These are phyloP conservation scores for Nothoprocta perdicaria DNA, from an alignment of 2,113 vertebrate species.

Conservation along the genomic window DNA sequence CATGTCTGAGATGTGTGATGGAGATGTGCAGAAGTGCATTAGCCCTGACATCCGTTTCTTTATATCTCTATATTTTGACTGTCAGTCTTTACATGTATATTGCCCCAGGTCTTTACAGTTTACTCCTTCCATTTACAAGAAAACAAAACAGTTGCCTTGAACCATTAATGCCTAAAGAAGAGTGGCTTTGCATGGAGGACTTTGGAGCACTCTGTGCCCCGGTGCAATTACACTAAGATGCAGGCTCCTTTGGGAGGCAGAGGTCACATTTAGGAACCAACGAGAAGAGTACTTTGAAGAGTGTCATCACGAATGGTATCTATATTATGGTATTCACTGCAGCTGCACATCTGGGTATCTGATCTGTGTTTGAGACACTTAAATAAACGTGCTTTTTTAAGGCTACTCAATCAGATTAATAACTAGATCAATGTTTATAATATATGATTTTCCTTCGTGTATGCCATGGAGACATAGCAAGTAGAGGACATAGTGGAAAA, in stretches of 20 bases:
- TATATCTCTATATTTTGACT: slow-evolving; percentile 68
- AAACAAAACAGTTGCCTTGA: slow-evolving; percentile 32
- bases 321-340: neutral
- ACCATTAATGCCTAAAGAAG: neutral
- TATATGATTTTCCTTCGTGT: neutral
- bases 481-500: slow-evolving; percentile 18
- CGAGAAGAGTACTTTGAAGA: neutral
- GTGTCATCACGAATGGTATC: accelerated
- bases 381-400: slow-evolving; percentile 31
- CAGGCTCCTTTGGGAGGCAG: neutral
- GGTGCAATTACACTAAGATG: neutral
- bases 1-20: slow-evolving; percentile 47
- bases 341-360: neutral
- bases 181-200: neutral
- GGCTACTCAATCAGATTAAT: slow-evolving; percentile 43
- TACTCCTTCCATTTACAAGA: slow-evolving; percentile 22
- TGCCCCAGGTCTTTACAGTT: slow-evolving; percentile 54
- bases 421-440: slow-evolving; percentile 42
- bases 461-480: slow-evolving; percentile 28
- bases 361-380: neutral
- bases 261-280: neutral
- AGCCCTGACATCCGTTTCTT: slow-evolving; percentile 50
- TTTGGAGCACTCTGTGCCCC: neutral
- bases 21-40: slow-evolving; percentile 63
- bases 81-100: slow-evolving; percentile 65